Percentiles rank a stretch among this genome's conserved stretches.
phyloP scores from a whole-genome alignment of 2,888 invertebrate genomes.

The Biston stratarius region DNA sequence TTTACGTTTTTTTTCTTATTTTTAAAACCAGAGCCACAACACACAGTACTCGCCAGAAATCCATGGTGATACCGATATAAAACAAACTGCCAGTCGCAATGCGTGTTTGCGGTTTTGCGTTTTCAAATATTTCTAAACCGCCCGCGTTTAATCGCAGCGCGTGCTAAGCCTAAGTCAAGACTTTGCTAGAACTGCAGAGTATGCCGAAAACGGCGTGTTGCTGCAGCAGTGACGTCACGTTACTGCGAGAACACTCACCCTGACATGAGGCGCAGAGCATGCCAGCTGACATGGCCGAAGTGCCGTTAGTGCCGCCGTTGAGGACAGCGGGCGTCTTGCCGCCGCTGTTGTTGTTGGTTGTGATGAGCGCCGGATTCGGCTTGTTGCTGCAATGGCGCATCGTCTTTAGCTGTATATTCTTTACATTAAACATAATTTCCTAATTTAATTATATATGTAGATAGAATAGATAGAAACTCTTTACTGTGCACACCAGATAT shows the following conservation, averaged over 20 bases:
- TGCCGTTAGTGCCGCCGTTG: conserved; percentile 93
- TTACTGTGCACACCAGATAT: no score
- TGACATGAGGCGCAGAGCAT: conserved; percentile 86
- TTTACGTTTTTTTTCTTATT: no score
- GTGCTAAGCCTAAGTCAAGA: no score
- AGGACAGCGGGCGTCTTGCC: conserved; percentile 87
- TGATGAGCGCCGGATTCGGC: conserved; percentile 93
- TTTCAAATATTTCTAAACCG: no score
- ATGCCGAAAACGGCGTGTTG: conserved; percentile 88
- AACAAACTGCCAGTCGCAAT: no score
- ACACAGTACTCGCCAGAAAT: no score
- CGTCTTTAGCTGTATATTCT: conserved; percentile 17
- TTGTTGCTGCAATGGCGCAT: conserved; percentile 90
- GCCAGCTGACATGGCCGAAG: conserved; percentile 79
- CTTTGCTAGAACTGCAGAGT: no score
- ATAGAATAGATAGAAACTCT: no score
- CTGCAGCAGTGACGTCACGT: conserved; percentile 75
- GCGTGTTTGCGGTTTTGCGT: no score
- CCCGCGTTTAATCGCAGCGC: no score
- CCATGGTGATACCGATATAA: no score
- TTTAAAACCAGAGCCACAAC: no score
- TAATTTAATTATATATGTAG: neutral
- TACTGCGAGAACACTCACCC: conserved; percentile 56
- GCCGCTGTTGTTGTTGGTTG: conserved; percentile 85
- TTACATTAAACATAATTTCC: conserved; percentile 1